phyloP scores from a whole-genome alignment of 2,888 invertebrate species.

The Colletes collaris region DNA sequence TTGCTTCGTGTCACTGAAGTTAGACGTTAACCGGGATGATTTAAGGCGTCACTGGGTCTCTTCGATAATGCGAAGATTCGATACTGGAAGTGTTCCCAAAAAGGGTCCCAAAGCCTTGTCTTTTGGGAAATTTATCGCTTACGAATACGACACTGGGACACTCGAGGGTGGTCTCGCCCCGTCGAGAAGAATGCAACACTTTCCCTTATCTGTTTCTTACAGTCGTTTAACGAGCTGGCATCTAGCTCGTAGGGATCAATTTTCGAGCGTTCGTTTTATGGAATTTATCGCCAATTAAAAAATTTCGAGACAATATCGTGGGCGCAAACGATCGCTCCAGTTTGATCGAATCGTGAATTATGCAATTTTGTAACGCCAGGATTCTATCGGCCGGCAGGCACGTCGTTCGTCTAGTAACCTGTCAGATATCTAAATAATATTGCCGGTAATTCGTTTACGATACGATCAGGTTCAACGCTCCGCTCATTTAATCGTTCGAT shows the following conservation, averaged over 20 bases:
- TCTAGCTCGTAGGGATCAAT: neutral
- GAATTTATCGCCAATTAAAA: neutral
- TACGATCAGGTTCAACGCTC: conserved; percentile 34
- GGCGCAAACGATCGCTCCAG: conserved; percentile 2
- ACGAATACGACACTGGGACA: too few relatives aligned
- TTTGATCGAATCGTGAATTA: conserved; percentile 22
- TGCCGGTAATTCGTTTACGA: conserved; percentile 48
- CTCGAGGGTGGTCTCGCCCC: too few relatives aligned
- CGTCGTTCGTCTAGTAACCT: conserved; percentile 29
- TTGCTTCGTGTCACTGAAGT: conserved; percentile 17
- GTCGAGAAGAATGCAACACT: too few relatives aligned
- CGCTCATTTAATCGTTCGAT: conserved; percentile 43
- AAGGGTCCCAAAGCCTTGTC: too few relatives aligned
- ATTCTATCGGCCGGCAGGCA: conserved; percentile 26
- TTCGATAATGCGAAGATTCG: neutral
- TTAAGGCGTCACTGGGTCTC: conserved; percentile 1
- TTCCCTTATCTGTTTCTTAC: too few relatives aligned
- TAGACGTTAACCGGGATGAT: conserved; percentile 1
- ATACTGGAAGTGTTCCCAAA: too few relatives aligned
- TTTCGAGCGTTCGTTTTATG: neutral
- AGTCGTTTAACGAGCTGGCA: too few relatives aligned
- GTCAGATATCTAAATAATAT: conserved; percentile 55
- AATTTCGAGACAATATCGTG: neutral
- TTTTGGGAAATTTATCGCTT: too few relatives aligned
- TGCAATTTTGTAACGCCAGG: conserved; percentile 32